Base-by-base conservation (phyloP, 2,888 invertebrate species). In the Andricus quercusramuli region DNA sequence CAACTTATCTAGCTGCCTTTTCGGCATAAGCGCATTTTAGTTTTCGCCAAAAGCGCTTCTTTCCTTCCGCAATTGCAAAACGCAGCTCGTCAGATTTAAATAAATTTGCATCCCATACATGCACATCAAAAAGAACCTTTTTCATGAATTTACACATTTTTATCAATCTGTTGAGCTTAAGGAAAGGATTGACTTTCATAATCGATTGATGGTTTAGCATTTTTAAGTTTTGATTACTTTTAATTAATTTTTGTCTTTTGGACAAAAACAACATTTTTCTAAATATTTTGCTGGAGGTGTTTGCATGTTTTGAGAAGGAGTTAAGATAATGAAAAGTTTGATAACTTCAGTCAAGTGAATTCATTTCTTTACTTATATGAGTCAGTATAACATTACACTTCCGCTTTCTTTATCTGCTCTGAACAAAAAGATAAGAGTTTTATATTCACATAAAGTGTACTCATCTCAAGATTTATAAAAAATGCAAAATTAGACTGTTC, bases 1-100 rank as follows among this genome's bases (percentile, higher is more conserved):
- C 80, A 79, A 86, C 82, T 84, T 85, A 84, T 79, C 74, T 77
- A 80, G 77, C 80, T 77, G 68, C 78, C 78, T 79, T 78, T 84
- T 79, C 78, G 74, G 56, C 74, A 74, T 74, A 74, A 74, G 74
- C 74, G 32, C 32, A 74, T 56, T 56, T 74, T 74, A 74, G 51
- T 74, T 56, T 74, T 56, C 74, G 51, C 56, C 17, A 37, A 74
- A 56, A 56, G 51, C 56, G 20, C 29, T 74, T 74, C 70, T 56
- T 70, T 74, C 32, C 29, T 70, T 47, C 17, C 5, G 25, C 47
- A 29, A 29, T 56, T 32, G 20, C 32, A 56, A 74, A 74, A 74
- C 13, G 51, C 32, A 25, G 22, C 44, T 44, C 22, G 5, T 44
- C 15, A 22, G 15, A 25, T 32, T 56, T 20, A 15, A n/a, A 20